phyloP scores from a whole-genome alignment of 2,113 vertebrate species.

The Paracanthobrama guichenoti region DNA sequence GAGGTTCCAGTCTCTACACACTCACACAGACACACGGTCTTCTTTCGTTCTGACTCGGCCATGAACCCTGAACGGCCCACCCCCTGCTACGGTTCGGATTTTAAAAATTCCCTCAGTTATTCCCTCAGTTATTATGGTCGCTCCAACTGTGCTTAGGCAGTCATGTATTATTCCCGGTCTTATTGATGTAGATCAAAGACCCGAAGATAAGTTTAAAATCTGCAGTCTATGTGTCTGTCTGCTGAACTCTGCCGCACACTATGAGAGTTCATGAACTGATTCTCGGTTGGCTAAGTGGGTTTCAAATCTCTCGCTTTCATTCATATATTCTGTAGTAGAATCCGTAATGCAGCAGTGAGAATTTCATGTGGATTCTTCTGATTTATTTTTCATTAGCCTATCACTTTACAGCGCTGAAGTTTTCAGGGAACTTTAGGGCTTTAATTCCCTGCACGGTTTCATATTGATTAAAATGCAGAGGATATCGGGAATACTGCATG shows the following conservation, averaged over 20 bases:
- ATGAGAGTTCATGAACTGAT: constrained; percentile 33
- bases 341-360: background rate
- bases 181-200: constrained; percentile 52
- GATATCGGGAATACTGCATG: background rate
- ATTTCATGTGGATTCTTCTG: constrained; percentile 1
- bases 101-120: constrained; percentile 27
- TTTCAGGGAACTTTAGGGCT: background rate
- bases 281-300: constrained; percentile 9
- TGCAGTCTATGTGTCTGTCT: constrained; percentile 31
- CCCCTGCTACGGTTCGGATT: constrained; percentile 32
- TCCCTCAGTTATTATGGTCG: constrained; percentile 42
- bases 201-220: constrained; percentile 31
- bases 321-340: constrained; percentile 45
- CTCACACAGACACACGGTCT: constrained; percentile 29
- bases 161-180: constrained; percentile 48
- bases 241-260: constrained; percentile 38
- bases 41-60: constrained; percentile 43
- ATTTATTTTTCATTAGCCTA: constrained; percentile 34
- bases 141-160: constrained; percentile 30
- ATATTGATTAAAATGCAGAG: constrained; percentile 3
- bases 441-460: background rate
- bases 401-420: constrained; percentile 3
- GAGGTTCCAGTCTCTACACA: constrained; percentile 76
- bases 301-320: constrained; percentile 30
- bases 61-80: constrained; percentile 50